Conservation (phyloP, 53 echinoderm and acorn worm genomes). For the Luidia sarsii region DNA sequence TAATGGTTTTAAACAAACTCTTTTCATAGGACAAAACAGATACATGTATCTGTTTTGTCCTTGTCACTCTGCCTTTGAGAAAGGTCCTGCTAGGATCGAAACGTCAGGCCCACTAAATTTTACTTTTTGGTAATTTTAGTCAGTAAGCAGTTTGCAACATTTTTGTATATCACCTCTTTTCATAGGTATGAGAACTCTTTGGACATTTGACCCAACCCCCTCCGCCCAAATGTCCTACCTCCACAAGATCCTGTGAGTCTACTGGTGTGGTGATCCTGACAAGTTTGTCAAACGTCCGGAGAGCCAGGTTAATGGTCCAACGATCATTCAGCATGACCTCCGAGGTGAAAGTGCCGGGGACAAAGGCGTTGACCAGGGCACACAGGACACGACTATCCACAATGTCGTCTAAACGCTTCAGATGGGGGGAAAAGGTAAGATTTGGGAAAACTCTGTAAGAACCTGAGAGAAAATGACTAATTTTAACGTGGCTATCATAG, state of each 20-base stretch:
- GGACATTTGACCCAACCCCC: not conserved
- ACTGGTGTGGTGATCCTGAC: slow-evolving; percentile 84
- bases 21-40: too few species aligned
- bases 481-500: too few species aligned
- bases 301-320: slow-evolving; percentile 90
- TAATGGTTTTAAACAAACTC: too few species aligned
- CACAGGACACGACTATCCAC: slow-evolving; percentile 93
- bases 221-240: slow-evolving; percentile 75
- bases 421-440: not conserved
- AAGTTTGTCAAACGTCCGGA: slow-evolving; percentile 91
- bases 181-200: too few species aligned
- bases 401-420: slow-evolving; percentile 77
- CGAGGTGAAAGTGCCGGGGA: slow-evolving; percentile 91
- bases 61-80: too few species aligned
- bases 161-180: too few species aligned
- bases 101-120: too few species aligned
- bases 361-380: slow-evolving; percentile 92
- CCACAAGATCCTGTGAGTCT: slow-evolving; percentile 92
- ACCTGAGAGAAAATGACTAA: not conserved
- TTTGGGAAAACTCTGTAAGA: not conserved
- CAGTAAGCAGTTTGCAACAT: too few species aligned
- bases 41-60: too few species aligned
- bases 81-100: too few species aligned
- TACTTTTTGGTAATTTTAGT: too few species aligned
- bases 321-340: slow-evolving; percentile 97